Base-by-base conservation (phyloP, 2,113 vertebrate species). In the Anarhynchus alexandrinus region DNA sequence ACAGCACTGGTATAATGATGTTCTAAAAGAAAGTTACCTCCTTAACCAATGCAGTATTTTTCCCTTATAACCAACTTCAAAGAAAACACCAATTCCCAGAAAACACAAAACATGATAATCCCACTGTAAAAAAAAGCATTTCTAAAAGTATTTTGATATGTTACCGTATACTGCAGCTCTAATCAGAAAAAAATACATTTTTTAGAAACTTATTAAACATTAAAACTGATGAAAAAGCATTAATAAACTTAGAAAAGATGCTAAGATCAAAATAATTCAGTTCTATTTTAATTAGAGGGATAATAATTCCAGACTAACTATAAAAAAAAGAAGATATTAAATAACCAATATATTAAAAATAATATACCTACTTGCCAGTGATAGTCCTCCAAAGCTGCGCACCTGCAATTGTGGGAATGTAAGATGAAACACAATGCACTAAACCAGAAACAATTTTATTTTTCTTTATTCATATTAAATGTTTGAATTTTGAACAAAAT, bases 281-380 rank as follows among this genome's bases (percentile, higher is more conserved):
- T 54, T 87, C 16, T 21, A 27, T 61, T 74, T 87, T 57, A 62
- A 79, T 67, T 65, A 83, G 11, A 82, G 16, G 13, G 6, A 83
- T 84, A 94, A 34, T 1, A n/a, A 67, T n/a, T 90, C 13, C 20
- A 72, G 9, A 73, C 5, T 36, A 84, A 52, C 8, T 11, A 22
- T 17, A 65, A 67, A 78, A 67, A 86, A 67, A 86, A 57, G 3
- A 52, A 15, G 7, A 15, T 45, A 49, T 47, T 45, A 66, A 86
- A 66, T 67, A 88, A 86, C 3, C 6, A 38, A 58, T 18, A 23
- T 49, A 71, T 76, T 80, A 82, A 93, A 95, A 93, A 87, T n/a
- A 52, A 58, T 73, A 23, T 67, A 88, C 99, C 65, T 99, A 99
- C 99, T 98, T 99, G 97, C 97, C 95, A 45, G 97, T 98, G 98